Evolutionary conservation across 1,140 invertebrate species (phyloP), one percentile per base, ranked within the genome.

Genomic region (Galendromus occidentalis): DNA sequence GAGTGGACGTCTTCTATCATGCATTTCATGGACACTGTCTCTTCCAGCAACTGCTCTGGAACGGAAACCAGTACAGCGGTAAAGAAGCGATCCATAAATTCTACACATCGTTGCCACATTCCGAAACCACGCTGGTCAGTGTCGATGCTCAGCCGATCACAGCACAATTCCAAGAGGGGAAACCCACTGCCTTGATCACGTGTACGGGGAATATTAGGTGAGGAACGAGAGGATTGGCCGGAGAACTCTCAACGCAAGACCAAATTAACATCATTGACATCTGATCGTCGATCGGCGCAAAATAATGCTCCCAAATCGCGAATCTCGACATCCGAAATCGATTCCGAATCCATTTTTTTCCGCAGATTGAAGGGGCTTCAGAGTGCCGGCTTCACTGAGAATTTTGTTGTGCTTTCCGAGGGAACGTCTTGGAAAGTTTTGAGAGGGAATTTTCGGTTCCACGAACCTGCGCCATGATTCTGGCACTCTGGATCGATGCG

Each of bases 21-120:
- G n/a, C n/a, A n/a, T 4, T 39, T 25, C 22, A 20, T 9, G 6
- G 1, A 29, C 2, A 47, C n/a, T 69, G 2, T 59, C 25, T 44
- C n/a, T 65, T 33, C 22, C 33, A 28, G 20, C 30, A 69, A 70
- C 14, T 30, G 2, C 12, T 22, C 0, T 39, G 39, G 28, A 67
- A 69, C 33, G 51, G 51, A 25, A 59, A 59, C 25, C 22, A 25
- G 51, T 59, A 59, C 22, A 33, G 25, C 14, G 51, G 51, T 1
- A 59, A 59, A 9, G 51, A 59, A 22, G 51, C 51, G 12, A 59
- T 59, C 22, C 25, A 25, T 17, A 59, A 59, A 22, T 59, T 59
- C 51, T 59, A 59, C 22, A 59, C 51, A 25, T 59, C 51, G 1
- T 33, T 59, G 14, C 51, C 51, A 14, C 14, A 17, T 9, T 59